Conservation (phyloP, 2,113 vertebrate genomes). For the Halcyon malimbica region DNA sequence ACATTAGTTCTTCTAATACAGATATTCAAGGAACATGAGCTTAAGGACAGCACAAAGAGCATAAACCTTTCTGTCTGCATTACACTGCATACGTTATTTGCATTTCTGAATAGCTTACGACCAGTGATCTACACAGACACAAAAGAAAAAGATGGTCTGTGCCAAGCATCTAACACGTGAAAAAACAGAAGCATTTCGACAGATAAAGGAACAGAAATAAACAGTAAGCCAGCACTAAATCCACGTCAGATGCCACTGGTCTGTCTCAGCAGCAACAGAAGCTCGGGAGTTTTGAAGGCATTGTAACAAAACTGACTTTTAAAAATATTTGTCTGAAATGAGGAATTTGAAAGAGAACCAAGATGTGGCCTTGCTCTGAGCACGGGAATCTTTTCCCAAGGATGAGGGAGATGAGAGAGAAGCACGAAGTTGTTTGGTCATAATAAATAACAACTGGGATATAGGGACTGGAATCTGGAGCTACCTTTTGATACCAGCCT, state of each 20-base stretch:
- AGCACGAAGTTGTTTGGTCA: not conserved
- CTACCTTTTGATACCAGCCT: not conserved
- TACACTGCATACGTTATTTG: not conserved
- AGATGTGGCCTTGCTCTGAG: not conserved
- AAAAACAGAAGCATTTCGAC: not conserved
- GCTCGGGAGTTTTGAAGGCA: not conserved
- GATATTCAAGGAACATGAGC: not conserved
- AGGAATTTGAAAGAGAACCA: not conserved
- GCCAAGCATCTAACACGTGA: not conserved
- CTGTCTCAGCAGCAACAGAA: not conserved
- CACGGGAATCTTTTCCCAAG: not conserved
- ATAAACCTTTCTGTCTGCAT: not conserved
- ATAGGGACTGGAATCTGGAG: not conserved
- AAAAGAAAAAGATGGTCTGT: not conserved
- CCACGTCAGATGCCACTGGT: not conserved
- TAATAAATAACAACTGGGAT: not conserved
- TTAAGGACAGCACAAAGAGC: not conserved
- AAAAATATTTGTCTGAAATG: not conserved
- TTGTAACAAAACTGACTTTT: not conserved
- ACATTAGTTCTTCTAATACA: not conserved
- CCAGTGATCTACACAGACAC: not conserved
- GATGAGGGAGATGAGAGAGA: not conserved
- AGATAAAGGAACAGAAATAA: not conserved
- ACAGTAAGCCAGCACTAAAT: not conserved
- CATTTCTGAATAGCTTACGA: not conserved